phyloP scores from a whole-genome alignment of 2,888 invertebrate species.

The Athetis lepigone region DNA sequence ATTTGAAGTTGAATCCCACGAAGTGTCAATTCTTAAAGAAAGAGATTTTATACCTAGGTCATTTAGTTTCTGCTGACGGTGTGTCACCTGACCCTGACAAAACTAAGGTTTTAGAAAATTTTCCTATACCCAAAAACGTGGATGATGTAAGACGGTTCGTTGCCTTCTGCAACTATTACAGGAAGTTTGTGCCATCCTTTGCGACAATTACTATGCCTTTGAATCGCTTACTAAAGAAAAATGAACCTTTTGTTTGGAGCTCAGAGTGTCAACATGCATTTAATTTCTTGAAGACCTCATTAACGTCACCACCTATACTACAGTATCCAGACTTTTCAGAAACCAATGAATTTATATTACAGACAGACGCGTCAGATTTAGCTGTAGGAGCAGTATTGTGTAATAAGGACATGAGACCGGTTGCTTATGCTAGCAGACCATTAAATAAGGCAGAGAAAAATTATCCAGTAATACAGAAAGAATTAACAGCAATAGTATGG shows the following conservation, averaged over 20 bases:
- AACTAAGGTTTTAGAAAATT: not conserved
- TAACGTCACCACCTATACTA: slow-evolving; percentile 6
- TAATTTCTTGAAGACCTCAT: slow-evolving; percentile 1
- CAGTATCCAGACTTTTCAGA: slow-evolving; percentile 24
- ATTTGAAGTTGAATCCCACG: too few species aligned
- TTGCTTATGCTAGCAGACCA: slow-evolving; percentile 2
- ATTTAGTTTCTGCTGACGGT: slow-evolving; percentile 2
- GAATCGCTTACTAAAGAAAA: slow-evolving; percentile 8
- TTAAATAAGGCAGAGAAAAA: slow-evolving; percentile 9
- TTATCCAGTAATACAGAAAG: slow-evolving; percentile 3
- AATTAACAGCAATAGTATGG: not conserved
- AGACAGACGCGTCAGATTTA: not conserved
- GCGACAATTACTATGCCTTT: slow-evolving; percentile 8
- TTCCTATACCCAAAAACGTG: not conserved
- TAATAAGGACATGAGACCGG: not conserved
- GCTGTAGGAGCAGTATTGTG: slow-evolving; percentile 3
- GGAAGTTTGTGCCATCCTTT: slow-evolving; percentile 9
- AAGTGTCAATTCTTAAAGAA: not conserved
- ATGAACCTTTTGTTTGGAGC: slow-evolving; percentile 3
- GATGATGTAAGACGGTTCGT: slow-evolving; percentile 4
- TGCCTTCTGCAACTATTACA: slow-evolving; percentile 15
- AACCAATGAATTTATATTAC: too few species aligned
- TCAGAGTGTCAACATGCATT: slow-evolving; percentile 9
- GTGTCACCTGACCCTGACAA: slow-evolving; percentile 5
- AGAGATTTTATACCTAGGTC: not conserved